Conservation (phyloP, 2,888 invertebrate genomes). For the Nesidiocoris tenuis region DNA sequence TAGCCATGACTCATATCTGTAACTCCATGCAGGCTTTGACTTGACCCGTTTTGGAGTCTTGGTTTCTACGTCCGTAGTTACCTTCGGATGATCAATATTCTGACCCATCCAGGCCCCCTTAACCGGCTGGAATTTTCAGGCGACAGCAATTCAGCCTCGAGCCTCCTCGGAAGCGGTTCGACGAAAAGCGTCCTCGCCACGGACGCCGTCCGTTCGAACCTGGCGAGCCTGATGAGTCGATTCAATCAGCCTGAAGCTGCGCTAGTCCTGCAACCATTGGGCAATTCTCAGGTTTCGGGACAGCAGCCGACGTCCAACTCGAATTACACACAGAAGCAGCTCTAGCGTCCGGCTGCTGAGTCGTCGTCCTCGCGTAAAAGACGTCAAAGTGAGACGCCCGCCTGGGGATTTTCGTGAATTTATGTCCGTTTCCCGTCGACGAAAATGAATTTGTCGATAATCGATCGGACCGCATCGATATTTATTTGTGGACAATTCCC, state of each 20-base stretch:
- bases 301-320: neutral
- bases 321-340: neutral
- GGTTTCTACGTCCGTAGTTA: too few species aligned
- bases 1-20: too few species aligned
- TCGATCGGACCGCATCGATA: neutral
- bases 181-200: constrained; percentile 53
- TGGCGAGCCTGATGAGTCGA: constrained; percentile 58
- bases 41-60: too few species aligned
- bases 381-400: neutral
- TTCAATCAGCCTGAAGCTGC: constrained; percentile 55
- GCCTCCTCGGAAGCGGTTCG: constrained; percentile 54
- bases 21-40: too few species aligned
- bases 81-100: too few species aligned
- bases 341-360: neutral
- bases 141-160: constrained; percentile 16
- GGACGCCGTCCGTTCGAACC: constrained; percentile 57
- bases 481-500: neutral
- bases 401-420: neutral
- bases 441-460: neutral
- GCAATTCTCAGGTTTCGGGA: neutral
- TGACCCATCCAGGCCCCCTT: too few species aligned
- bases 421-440: neutral
- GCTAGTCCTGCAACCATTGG: constrained; percentile 43
- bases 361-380: neutral
- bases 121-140: too few species aligned